These are phyloP conservation scores for Pristionchus japonicus DNA, from an alignment of 2,888 invertebrate genomes.

Conservation along the genomic window DNA sequence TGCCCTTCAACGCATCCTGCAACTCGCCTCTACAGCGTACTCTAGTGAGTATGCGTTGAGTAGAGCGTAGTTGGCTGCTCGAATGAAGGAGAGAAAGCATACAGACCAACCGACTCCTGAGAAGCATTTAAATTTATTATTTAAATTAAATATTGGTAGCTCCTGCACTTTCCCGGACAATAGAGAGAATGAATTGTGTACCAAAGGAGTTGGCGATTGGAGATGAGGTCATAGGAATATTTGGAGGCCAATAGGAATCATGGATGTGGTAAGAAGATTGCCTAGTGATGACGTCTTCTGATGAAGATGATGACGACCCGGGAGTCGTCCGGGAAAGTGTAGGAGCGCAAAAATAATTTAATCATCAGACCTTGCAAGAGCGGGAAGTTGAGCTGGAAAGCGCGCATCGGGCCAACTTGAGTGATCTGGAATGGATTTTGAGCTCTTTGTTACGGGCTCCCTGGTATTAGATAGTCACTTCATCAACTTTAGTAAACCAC, in stretches of 20 bases:
- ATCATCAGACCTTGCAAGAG: not conserved
- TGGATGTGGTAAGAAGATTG: not conserved
- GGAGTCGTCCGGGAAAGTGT: no score
- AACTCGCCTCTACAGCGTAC: not conserved
- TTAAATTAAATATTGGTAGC: no score
- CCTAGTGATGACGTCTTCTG: no score
- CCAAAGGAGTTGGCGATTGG: no score
- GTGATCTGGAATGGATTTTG: not conserved
- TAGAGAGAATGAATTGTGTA: no score
- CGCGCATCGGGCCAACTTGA: conserved; percentile 14
- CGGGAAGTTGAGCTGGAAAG: conserved; percentile 21
- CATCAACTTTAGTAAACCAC: no score
- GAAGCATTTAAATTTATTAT: no score
- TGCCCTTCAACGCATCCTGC: no score
- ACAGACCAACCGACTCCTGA: not conserved
- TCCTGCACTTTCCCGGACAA: no score
- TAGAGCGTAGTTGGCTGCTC: not conserved
- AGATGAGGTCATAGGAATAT: no score
- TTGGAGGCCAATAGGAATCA: not conserved
- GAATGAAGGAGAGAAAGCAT: not conserved
- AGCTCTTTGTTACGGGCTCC: no score
- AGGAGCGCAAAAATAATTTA: not conserved
- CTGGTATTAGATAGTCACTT: no score
- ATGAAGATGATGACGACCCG: conserved; percentile 14
- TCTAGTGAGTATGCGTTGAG: conserved; percentile 2